phyloP scores from a whole-genome alignment of 2,113 vertebrate species.

The Dromiciops gliroides region DNA sequence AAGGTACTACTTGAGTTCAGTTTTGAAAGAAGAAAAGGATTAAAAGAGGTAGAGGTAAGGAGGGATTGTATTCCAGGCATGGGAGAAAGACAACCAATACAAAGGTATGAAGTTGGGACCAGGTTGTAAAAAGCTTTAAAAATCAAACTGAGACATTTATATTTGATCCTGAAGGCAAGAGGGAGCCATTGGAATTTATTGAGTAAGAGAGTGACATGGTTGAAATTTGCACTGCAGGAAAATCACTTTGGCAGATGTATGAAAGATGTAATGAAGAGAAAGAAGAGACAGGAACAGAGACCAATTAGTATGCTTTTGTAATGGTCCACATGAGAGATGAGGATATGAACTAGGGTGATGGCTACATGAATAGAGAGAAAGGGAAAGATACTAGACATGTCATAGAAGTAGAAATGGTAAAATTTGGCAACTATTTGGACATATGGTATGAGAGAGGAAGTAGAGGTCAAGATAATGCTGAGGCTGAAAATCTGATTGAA shows the following conservation, averaged over 20 bases:
- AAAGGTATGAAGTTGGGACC: background rate
- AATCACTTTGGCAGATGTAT: background rate
- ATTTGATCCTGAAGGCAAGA: background rate
- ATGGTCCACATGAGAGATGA: background rate
- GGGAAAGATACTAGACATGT: background rate
- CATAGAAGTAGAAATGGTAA: background rate
- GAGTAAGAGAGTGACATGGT: background rate
- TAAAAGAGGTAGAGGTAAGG: background rate
- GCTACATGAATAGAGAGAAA: background rate
- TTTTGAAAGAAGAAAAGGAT: background rate
- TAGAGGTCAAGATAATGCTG: background rate
- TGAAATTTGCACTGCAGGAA: background rate
- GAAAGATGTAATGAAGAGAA: background rate
- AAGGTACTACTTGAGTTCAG: background rate
- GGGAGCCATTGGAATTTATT: background rate
- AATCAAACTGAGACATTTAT: background rate
- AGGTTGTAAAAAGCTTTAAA: background rate
- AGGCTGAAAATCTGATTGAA: background rate
- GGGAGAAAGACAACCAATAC: background rate
- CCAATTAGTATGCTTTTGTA: background rate
- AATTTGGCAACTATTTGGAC: background rate
- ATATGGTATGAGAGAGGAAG: background rate
- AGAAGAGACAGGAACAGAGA: background rate
- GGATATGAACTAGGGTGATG: background rate
- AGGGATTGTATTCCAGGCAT: background rate